phyloP scores from a whole-genome alignment of 1,140 invertebrate species.

The Pomphorhynchus laevis region DNA sequence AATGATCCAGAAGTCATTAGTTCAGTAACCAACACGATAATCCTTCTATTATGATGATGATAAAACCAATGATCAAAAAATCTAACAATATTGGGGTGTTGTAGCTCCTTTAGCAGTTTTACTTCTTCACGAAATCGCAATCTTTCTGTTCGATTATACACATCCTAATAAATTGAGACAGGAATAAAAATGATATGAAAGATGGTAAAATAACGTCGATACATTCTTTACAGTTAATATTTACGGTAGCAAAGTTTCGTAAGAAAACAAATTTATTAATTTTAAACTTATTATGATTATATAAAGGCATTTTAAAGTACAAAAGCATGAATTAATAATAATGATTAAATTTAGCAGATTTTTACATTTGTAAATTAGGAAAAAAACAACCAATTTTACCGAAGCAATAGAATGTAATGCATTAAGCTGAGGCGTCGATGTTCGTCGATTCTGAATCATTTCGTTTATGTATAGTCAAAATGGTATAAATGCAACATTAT shows the following conservation, averaged over 20 bases:
- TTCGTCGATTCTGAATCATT: too few species aligned
- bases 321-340: too few species aligned
- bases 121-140: constrained; percentile 85
- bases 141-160: constrained; percentile 33
- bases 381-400: too few species aligned
- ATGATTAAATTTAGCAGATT: too few species aligned
- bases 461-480: too few species aligned
- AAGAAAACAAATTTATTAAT: too few species aligned
- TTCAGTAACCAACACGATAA: constrained; percentile 91
- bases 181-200: neutral
- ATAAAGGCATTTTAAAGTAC: too few species aligned
- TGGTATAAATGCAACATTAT: too few species aligned
- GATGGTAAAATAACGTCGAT: neutral
- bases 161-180: neutral
- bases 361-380: too few species aligned
- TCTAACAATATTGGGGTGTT: constrained; percentile 91
- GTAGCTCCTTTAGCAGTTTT: constrained; percentile 91
- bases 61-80: constrained; percentile 99
- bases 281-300: too few species aligned
- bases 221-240: neutral
- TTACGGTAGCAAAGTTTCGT: neutral
- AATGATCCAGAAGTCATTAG: constrained; percentile 93
- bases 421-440: too few species aligned
- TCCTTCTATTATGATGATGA: constrained; percentile 44
- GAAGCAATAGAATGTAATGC: too few species aligned